Conservation (phyloP, 2,888 invertebrate species). For the Oscheius myriophilus region DNA sequence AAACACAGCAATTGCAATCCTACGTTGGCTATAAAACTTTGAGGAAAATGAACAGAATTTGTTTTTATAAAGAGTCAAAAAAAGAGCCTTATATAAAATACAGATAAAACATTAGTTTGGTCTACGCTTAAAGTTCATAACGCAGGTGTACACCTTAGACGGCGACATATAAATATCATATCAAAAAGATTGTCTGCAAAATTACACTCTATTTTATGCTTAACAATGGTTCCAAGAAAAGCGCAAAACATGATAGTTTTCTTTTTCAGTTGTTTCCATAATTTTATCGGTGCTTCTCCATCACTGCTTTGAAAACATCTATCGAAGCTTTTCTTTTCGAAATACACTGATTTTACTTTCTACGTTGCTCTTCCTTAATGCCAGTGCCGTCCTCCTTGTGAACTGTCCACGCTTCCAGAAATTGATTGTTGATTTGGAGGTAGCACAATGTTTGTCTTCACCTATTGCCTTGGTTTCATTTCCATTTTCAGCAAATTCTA, state of each 20-base stretch:
- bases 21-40: too few species aligned
- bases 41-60: too few species aligned
- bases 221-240: too few species aligned
- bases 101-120: too few species aligned
- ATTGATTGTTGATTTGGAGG: neutral
- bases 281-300: neutral
- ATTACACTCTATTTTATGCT: too few species aligned
- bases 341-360: neutral
- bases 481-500: neutral
- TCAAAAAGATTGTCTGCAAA: too few species aligned
- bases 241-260: neutral
- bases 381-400: neutral
- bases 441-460: neutral
- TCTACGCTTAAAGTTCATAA: too few species aligned
- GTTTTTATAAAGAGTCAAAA: too few species aligned
- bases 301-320: conserved; percentile 6
- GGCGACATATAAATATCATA: too few species aligned
- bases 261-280: neutral
- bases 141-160: too few species aligned
- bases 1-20: too few species aligned
- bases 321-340: neutral
- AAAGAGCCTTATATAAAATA: too few species aligned
- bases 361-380: neutral
- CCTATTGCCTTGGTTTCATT: neutral
- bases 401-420: neutral